These are phyloP conservation scores for Silurus meridionalis DNA, from an alignment of 2,113 vertebrate genomes.

Conservation along the genomic window DNA sequence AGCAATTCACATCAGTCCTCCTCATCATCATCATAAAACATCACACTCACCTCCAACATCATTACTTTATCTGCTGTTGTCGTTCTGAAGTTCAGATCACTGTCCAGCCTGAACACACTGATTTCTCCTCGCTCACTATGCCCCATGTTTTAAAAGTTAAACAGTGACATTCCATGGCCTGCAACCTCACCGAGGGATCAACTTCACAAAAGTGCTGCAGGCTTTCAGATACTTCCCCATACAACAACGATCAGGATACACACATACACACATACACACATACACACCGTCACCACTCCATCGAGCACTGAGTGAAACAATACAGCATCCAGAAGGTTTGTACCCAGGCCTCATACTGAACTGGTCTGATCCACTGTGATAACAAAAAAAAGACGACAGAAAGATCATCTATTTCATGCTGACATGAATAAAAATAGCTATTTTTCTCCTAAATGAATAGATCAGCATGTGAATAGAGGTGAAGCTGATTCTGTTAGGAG, in stretches of 20 bases:
- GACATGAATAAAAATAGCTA: neutral
- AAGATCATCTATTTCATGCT: neutral
- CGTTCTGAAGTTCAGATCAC: conserved; percentile 14
- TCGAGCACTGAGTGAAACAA: neutral
- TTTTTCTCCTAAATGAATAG: neutral
- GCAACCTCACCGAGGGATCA: conserved; percentile 71
- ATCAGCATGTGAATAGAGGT: neutral
- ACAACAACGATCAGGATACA: neutral
- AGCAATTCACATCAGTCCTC: neutral
- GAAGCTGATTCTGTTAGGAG: neutral
- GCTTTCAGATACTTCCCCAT: conserved; percentile 62
- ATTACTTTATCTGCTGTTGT: neutral
- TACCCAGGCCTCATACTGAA: conserved; percentile 61
- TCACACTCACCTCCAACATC: conserved; percentile 13
- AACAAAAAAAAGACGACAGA: conserved; percentile 1
- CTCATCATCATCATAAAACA: neutral
- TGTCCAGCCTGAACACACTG: conserved; percentile 51
- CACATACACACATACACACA: no score
- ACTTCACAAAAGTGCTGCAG: conserved; percentile 58
- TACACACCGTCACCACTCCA: neutral
- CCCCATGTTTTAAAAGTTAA: conserved; percentile 58
- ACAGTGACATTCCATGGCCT: conserved; percentile 76
- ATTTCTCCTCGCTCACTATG: conserved; percentile 57
- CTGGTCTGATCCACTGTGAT: conserved; percentile 71
- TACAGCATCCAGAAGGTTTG: neutral